phyloP scores from a whole-genome alignment of 2,888 invertebrate genomes.

The Ferrisia virgata region DNA sequence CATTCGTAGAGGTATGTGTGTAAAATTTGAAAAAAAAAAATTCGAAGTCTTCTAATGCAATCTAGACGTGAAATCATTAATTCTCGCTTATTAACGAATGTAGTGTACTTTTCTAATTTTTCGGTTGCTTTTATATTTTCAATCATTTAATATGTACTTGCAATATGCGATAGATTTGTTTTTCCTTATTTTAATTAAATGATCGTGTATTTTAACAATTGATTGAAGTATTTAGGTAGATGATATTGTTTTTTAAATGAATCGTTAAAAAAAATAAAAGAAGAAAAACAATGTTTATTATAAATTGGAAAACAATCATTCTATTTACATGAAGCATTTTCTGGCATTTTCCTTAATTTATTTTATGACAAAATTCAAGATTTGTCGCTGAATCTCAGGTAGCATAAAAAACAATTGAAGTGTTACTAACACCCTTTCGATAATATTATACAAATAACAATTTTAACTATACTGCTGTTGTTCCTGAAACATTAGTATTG shows the following conservation, averaged over 20 bases:
- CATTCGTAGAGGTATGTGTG: slow-evolving; percentile 13
- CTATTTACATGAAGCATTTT: slow-evolving; percentile 16
- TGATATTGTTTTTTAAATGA: no score
- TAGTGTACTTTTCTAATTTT: neutral
- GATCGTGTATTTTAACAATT: neutral
- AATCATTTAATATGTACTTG: neutral
- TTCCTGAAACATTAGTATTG: slow-evolving; percentile 20
- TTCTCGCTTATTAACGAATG: neutral
- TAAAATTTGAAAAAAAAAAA: neutral
- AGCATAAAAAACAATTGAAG: neutral
- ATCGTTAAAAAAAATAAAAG: neutral
- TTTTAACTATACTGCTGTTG: neutral
- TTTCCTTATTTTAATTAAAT: neutral
- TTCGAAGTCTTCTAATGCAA: neutral
- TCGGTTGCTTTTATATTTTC: neutral
- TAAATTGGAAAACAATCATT: neutral
- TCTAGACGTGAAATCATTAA: neutral
- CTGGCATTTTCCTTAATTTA: neutral
- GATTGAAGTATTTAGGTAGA: no score
- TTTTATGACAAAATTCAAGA: neutral
- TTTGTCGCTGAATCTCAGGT: neutral
- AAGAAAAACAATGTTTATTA: neutral
- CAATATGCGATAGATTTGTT: neutral
- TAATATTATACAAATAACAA: neutral
- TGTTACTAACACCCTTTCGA: neutral